Evolutionary conservation across 2,888 invertebrate genomes (phyloP).

Genomic region (Amblyteles armatorius): DNA sequence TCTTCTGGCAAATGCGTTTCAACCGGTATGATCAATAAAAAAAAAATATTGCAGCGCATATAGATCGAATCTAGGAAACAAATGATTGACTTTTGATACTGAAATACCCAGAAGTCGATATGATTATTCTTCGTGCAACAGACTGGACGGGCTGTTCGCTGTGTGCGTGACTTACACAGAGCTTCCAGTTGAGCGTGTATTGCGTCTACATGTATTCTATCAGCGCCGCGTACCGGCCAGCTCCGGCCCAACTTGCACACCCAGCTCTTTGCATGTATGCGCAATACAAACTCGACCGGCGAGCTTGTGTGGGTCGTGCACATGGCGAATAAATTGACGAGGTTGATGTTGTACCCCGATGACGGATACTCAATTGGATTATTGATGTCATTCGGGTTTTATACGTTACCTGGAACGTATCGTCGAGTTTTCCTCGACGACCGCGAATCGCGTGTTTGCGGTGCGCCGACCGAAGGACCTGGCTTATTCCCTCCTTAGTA

Average conservation of each 20-base stretch:
- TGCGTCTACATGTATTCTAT: too few relatives aligned
- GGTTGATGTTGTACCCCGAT: slow-evolving; percentile 39
- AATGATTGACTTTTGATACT: slow-evolving; percentile 49
- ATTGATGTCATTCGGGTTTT: slow-evolving; percentile 43
- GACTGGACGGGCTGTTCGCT: neutral
- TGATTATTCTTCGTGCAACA: slow-evolving; percentile 52
- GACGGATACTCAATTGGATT: slow-evolving; percentile 65
- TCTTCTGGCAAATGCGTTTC: slow-evolving; percentile 13
- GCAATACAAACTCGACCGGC: too few relatives aligned
- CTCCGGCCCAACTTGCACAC: too few relatives aligned
- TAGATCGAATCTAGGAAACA: slow-evolving; percentile 20
- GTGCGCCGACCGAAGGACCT: slow-evolving; percentile 24
- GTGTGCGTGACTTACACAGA: too few relatives aligned
- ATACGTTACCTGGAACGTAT: slow-evolving; percentile 6
- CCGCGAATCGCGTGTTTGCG: slow-evolving; percentile 65
- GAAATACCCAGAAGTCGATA: slow-evolving; percentile 48
- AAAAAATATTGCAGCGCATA: neutral
- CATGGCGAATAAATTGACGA: slow-evolving; percentile 49
- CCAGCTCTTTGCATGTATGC: too few relatives aligned
- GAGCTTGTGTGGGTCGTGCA: too few relatives aligned
- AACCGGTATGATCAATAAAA: neutral
- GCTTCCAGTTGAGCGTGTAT: too few relatives aligned
- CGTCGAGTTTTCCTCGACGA: slow-evolving; percentile 51
- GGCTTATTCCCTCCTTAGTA: slow-evolving; percentile 57
- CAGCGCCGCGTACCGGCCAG: too few relatives aligned